Base-by-base conservation (phyloP, 1,140 invertebrate genomes). In the Sycophaga agraensis region DNA sequence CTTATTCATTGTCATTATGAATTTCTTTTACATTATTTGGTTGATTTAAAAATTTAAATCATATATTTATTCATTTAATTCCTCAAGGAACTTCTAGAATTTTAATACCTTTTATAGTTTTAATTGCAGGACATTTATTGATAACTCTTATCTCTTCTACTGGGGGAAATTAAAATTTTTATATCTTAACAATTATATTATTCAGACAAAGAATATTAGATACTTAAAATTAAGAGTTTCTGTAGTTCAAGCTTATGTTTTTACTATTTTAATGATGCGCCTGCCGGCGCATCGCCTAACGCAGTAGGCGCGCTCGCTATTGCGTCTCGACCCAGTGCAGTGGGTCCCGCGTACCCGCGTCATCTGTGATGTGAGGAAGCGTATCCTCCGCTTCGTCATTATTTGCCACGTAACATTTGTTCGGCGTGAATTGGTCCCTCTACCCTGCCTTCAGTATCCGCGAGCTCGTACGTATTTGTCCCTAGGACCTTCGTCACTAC, bases 71-170 rank as follows among this genome's bases (percentile, higher is more conserved):
- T 46, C 86, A 88, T 73, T 75, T 87, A 78, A 79, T 87, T 17
- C 86, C 87, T 12, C 69, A 80, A 76, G 81, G 83, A 67, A 87
- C 85, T 0, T 86, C 85, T 59, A 64, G 80, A 75, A 84, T 67
- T n/a, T 84, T 46, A 85, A 88, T 81, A 78, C 76, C 63, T 86
- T 82, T 78, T 87, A 87, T 85, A 88, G 80, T 85, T 35, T 66
- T 82, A 68, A 84, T 42, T 42, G 7, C 40, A 17, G 7, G 40
- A 9, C 40, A 42, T 42, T 5, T 42, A 16, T 42, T 42, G 4
- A 42, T 42, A 16, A 42, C 4, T 19, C 19, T 42, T 4, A 42
- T 42, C 2, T 42, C 7, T 42, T 17, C n/a, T 4, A 7, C 19
- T 16, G 16, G 7, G 16, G 3, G 7, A 16, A 17, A 17, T 17